Evolutionary conservation across 2,888 invertebrate genomes (phyloP), one percentile per base, ranked within the genome.

Genomic region (Pantelozetes paolii): DNA sequence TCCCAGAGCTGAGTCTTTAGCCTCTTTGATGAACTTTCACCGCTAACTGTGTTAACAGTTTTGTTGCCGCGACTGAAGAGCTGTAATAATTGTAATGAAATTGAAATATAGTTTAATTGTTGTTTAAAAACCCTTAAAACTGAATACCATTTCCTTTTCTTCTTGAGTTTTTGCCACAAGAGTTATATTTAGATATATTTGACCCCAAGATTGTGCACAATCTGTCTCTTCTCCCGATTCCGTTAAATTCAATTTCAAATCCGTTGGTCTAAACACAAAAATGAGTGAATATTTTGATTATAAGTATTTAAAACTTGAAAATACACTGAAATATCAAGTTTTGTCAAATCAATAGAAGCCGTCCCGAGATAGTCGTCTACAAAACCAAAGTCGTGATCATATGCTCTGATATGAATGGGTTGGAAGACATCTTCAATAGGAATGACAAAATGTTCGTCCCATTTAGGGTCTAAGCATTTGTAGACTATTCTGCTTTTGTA

Each of bases 361-460:
- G 90, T 88, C 0, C 98, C 98, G 95, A 99, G 97, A 82, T 96
- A 96, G 85, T 99, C 98, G 82, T 98, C 98, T 84, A 83, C 82
- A 59, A 94, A 87, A 40, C 95, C 96, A 90, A 96, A 94, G 82
- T 99, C 98, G 82, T 96, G 96, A 84, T 98, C 98, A 82, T 92
- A 97, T 8, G 97, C 96, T 88, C 94, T 94, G 76, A 95, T 87
- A 79, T 89, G 87, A 64, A 96, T 87, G 1, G 91, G 89, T 80
- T 88, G 87, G 80, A 92, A 93, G 90, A 85, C 80, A 76, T 96
- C 94, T 83, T 94, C 94, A 76, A 95, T 88, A 64, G 93, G 92
- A 79, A 96, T 87, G 11, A 90, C 90, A 83, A 98, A 95, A 79
- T 89, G 90, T 83, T 99, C 98, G 81, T 99, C 95, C 98, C 98